These are phyloP conservation scores for Artemia franciscana DNA, from an alignment of 1,140 invertebrate genomes.

Conservation along the genomic window DNA sequence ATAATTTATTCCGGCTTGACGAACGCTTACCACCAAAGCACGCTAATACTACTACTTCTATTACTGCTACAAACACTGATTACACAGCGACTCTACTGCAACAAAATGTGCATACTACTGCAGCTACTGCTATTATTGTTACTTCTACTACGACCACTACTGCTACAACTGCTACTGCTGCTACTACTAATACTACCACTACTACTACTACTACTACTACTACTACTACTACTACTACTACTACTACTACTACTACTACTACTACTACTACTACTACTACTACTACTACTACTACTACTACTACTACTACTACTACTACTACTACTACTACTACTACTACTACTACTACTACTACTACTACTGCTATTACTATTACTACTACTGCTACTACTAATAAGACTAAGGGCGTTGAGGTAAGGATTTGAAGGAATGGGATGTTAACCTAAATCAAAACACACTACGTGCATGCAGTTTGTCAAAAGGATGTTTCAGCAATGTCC, in stretches of 20 bases:
- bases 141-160: constrained; percentile 5
- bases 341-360: constrained; percentile 8
- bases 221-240: constrained; percentile 9
- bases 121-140: constrained; percentile 6
- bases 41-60: constrained; percentile 8
- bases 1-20: too few relatives aligned
- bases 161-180: too few relatives aligned
- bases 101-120: constrained; percentile 8
- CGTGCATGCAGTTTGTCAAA: too few relatives aligned
- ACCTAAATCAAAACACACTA: too few relatives aligned
- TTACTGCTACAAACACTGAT: too few relatives aligned
- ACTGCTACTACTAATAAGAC: too few relatives aligned
- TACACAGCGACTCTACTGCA: constrained; percentile 3
- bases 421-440: too few relatives aligned
- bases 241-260: constrained; percentile 10
- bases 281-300: constrained; percentile 7
- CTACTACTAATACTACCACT: too few relatives aligned
- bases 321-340: not conserved
- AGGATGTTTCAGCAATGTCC: too few relatives aligned
- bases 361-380: too few relatives aligned
- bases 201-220: constrained; percentile 7
- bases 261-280: constrained; percentile 7
- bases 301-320: not conserved
- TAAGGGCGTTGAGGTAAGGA: too few relatives aligned
- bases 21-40: too few relatives aligned